A percentile compares a stretch with the other conserved stretches of the same genome.
Conservation (phyloP, 2,797 vertebrate species). For the Iguana delicatissima region DNA sequence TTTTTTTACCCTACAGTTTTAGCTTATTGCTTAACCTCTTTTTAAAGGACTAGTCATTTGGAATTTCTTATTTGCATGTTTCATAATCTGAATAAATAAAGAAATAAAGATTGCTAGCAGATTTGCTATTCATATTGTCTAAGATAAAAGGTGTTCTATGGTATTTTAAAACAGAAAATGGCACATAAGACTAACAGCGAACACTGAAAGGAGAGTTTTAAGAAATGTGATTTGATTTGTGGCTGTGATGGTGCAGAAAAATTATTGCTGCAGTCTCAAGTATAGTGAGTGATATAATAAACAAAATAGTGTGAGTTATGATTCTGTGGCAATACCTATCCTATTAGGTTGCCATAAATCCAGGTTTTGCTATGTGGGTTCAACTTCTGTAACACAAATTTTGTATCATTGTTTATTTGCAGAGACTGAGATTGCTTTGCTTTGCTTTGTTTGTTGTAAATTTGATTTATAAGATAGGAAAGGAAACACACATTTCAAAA, state of each 20-base stretch:
- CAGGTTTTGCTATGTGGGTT: constrained; percentile 33
- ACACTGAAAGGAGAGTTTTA: constrained; percentile 69
- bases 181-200: constrained; percentile 60
- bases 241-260: constrained; percentile 63
- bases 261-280: constrained; percentile 70
- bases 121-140: constrained; percentile 62
- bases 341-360: constrained; percentile 36
- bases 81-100: constrained; percentile 50
- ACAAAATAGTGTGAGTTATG: constrained; percentile 46
- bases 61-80: constrained; percentile 66
- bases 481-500: constrained; percentile 31
- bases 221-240: constrained; percentile 66
- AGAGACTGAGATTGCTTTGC: constrained; percentile 44
- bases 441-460: constrained; percentile 33
- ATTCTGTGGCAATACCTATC: constrained; percentile 28
- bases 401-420: constrained; percentile 39
- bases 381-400: constrained; percentile 48
- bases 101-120: constrained; percentile 36
- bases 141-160: constrained; percentile 54
- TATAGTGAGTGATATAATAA: constrained; percentile 64
- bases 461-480: constrained; percentile 47
- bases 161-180: constrained; percentile 56
- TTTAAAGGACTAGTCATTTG: constrained; percentile 69
- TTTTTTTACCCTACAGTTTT: constrained; percentile 71
- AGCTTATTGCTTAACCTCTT: constrained; percentile 69